Evolutionary conservation across 2,113 vertebrate genomes (phyloP), one percentile per base, ranked within the genome.

Genomic region (Pollimyrus isidori): DNA sequence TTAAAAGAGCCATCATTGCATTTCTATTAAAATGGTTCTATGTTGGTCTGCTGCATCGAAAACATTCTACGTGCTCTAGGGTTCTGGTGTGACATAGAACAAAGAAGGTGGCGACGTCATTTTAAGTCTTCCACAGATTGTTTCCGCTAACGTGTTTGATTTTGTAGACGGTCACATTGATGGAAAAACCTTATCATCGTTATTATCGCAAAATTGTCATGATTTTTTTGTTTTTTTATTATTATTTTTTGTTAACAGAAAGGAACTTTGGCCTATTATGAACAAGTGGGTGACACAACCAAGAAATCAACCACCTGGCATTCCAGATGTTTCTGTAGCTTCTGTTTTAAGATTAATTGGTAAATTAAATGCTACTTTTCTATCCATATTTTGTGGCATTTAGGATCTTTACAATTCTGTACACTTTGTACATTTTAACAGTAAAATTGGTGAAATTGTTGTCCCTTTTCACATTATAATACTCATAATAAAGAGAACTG

Each of bases 251-350:
- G 90, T 92, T 87, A 42, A 83, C 90, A 99, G 98, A 52, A 97
- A 97, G 92, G 96, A 97, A 87, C 95, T 99, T 89, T 99, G 98
- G 98, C 98, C 98, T 30, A 91, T 97, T 1, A 97, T 99, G 97
- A 97, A 99, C 92, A 94, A 95, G 9, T 99, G 98, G 98, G 93
- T 98, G 90, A 95, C 95, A 19, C 96, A 96, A 86, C 95, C 96
- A 85, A 97, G 97, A 92, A 93, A 92, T 90, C 69, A 92, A 91
- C 65, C 96, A 93, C 85, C 58, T 35, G 58, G 94, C 0, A n/a
- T 97, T 90, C 93, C 95, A 2, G 97, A 99, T 82, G 91, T 95
- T 42, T 95, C 96, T 4, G 91, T 97, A 1, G 97, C 97, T 0
- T 93, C 96, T 42, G 95, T 96, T 1, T 95, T 99, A 49, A 94